Evolutionary conservation across 2,113 vertebrate genomes (phyloP).

Genomic region (Sceloporus undulatus): DNA sequence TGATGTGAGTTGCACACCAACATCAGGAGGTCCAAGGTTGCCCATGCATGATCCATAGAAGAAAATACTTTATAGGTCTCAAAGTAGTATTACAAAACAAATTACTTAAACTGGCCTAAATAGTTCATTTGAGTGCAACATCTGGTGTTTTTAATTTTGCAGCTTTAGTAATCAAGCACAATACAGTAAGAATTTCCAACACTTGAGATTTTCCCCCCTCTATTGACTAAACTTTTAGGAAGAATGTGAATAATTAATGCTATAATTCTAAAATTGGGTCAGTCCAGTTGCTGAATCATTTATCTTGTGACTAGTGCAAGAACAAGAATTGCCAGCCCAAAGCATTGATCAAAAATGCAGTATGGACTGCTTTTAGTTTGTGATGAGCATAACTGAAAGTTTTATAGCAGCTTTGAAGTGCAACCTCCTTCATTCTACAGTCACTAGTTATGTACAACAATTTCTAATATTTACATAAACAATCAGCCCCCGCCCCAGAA

Average conservation of each 20-base stretch:
- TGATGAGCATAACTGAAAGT: slow-evolving; percentile 39
- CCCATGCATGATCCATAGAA: background rate
- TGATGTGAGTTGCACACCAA: too few relatives aligned
- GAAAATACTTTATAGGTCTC: slow-evolving; percentile 1
- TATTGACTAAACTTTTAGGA: slow-evolving; percentile 58
- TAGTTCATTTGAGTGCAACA: slow-evolving; percentile 54
- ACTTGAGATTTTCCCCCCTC: slow-evolving; percentile 43
- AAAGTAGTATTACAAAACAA: slow-evolving; percentile 49
- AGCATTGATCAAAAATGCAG: slow-evolving; percentile 58
- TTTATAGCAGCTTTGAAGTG: slow-evolving; percentile 56
- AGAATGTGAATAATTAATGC: slow-evolving; percentile 52
- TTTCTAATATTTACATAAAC: slow-evolving; percentile 43
- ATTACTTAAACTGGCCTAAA: slow-evolving; percentile 63
- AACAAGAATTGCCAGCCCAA: slow-evolving; percentile 53
- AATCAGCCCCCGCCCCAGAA: too few relatives aligned
- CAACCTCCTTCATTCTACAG: slow-evolving; percentile 51
- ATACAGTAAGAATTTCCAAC: slow-evolving; percentile 57
- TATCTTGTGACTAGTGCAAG: slow-evolving; percentile 57
- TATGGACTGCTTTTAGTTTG: slow-evolving; percentile 39
- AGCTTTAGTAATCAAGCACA: slow-evolving; percentile 69
- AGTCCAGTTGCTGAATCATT: slow-evolving; percentile 53
- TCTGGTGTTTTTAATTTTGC: slow-evolving; percentile 66
- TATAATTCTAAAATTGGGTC: slow-evolving; percentile 66
- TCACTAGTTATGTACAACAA: slow-evolving; percentile 53
- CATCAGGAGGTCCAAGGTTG: too few relatives aligned